Evolutionary conservation across 2,888 invertebrate species (phyloP).

Genomic region (Ophioninae sp.): DNA sequence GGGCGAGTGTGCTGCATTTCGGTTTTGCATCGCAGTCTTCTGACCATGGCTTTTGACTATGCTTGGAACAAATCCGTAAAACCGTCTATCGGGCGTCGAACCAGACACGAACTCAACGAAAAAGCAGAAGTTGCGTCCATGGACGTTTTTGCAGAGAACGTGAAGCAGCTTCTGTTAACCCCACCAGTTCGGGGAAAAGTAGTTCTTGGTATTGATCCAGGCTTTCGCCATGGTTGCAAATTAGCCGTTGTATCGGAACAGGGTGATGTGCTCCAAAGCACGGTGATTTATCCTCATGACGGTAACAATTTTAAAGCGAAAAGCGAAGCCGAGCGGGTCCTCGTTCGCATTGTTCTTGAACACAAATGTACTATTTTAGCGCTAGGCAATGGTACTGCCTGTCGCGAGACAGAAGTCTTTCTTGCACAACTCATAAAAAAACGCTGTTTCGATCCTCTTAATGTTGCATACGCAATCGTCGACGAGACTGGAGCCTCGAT

Average conservation of each 20-base stretch:
- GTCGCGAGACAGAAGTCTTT: slow-evolving; percentile 92
- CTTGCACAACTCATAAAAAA: slow-evolving; percentile 84
- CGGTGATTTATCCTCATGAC: slow-evolving; percentile 86
- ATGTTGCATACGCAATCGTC: slow-evolving; percentile 90
- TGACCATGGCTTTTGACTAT: slow-evolving; percentile 84
- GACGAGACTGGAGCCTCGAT: slow-evolving; percentile 96
- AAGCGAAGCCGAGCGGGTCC: slow-evolving; percentile 80
- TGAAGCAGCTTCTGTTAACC: slow-evolving; percentile 90
- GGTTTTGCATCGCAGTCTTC: slow-evolving; percentile 74
- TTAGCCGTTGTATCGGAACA: slow-evolving; percentile 89
- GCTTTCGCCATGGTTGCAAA: slow-evolving; percentile 94
- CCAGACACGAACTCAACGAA: slow-evolving; percentile 88
- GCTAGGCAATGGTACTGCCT: slow-evolving; percentile 95
- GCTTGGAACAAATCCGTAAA: slow-evolving; percentile 84
- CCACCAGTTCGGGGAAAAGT: slow-evolving; percentile 90
- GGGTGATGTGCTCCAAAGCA: slow-evolving; percentile 87
- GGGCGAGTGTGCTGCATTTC: slow-evolving; percentile 58
- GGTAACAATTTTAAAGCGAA: slow-evolving; percentile 73
- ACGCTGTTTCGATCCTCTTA: slow-evolving; percentile 83
- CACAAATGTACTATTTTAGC: slow-evolving; percentile 90
- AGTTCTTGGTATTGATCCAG: slow-evolving; percentile 95
- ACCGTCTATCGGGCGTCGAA: slow-evolving; percentile 86
- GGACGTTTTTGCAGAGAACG: slow-evolving; percentile 91
- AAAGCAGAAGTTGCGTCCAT: slow-evolving; percentile 91
- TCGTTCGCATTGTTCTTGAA: slow-evolving; percentile 83